Base-by-base conservation (phyloP, 2,797 vertebrate species). In the Lepidocolaptes lacrymiger region DNA sequence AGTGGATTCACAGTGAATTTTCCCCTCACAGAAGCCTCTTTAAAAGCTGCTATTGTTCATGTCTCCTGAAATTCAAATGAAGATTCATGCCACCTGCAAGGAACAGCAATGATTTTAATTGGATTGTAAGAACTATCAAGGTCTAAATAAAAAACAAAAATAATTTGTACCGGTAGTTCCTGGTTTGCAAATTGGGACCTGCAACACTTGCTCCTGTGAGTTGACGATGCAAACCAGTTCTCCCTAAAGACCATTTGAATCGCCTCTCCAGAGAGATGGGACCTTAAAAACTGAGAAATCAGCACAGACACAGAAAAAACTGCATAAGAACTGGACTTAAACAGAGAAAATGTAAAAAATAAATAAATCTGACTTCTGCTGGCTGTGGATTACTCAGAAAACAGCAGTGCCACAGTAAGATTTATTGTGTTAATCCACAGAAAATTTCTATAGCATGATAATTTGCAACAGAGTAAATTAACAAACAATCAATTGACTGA, bases 81-180 rank as follows among this genome's bases (percentile, higher is more conserved):
- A 76, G 72, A 22, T 92, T 72, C 16, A 72, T 13, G 22, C 27
- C 72, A 89, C 62, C 61, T 91, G 71, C 64, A 85, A 88, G 54
- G 48, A 91, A 48, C 10, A 9, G 36, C 30, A 83, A 36, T 27
- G 30, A 54, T 72, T 94, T 93, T 77, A 92, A 88, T 75, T 81
- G 64, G 54, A 58, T 80, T 82, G 36, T 12, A 48, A 68, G 28
- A 82, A 32, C 63, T 84, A 85, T n/a, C 56, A 88, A 68, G 89
- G 89, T 24, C 80, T 37, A 96, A 87, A 80, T 37, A 93, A 68
- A 49, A 49, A 85, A 77, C 56, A 77, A 71, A 92, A 95, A 74
- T 67, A 85, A 88, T 83, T 82, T 79, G 61, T 5, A 7, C 36
- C 49, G 76, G 21, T n/a, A 46, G 63, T 28, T 75, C 43, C 61